phyloP scores from a whole-genome alignment of 2,113 vertebrate species.

The Nothoprocta perdicaria region DNA sequence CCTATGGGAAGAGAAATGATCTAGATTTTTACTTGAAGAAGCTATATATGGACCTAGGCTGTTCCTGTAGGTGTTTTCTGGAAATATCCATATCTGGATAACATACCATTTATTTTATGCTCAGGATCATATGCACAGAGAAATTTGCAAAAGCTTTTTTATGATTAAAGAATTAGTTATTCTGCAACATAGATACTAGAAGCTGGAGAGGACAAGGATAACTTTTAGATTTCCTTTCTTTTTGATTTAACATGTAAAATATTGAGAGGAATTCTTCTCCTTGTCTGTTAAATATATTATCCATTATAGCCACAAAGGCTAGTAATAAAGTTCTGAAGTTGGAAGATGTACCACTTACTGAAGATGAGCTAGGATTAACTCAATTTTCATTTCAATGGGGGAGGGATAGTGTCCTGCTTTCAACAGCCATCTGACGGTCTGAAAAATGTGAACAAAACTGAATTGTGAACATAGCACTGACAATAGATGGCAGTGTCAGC shows the following conservation, averaged over 20 bases:
- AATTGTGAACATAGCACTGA: background rate
- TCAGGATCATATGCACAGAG: background rate
- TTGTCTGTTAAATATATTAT: background rate
- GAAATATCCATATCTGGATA: background rate
- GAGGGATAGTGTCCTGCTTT: background rate
- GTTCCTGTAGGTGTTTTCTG: background rate
- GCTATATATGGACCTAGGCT: background rate
- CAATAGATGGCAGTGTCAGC: constrained; percentile 60
- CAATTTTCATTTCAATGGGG: background rate
- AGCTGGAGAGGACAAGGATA: background rate
- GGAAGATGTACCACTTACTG: background rate
- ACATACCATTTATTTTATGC: background rate
- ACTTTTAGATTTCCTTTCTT: background rate
- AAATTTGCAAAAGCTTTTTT: background rate
- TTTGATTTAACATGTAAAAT: background rate
- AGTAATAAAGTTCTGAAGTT: background rate
- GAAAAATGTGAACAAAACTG: background rate
- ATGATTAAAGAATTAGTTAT: background rate
- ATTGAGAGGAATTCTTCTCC: background rate
- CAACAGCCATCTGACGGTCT: background rate
- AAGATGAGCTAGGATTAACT: background rate
- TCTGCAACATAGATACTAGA: background rate
- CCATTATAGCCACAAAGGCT: background rate
- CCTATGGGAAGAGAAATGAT: background rate
- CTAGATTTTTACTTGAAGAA: background rate